Evolutionary conservation across 2,888 invertebrate genomes (phyloP), one percentile per base, ranked within the genome.

Genomic region (Ophonus ardosiacus): DNA sequence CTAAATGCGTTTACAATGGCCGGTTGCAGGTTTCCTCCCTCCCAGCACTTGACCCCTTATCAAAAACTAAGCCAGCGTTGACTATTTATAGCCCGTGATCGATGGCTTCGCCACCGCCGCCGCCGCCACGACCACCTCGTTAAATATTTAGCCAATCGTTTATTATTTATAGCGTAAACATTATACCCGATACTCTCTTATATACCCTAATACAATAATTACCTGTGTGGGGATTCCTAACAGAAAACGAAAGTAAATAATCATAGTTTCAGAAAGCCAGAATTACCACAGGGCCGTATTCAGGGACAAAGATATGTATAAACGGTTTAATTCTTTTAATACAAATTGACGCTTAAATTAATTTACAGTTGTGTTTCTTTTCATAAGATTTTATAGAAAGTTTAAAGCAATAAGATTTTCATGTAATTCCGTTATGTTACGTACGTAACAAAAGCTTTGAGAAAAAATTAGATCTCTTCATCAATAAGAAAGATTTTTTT

Each of bases 101-200:
- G 76, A 76, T 76, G 51, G 21, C 51, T 15, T 18, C 38, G 51
- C 18, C 43, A 17, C 21, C 76, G 76, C 18, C 38, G 51, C 18
- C 43, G 43, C 21, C 76, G 76, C 18, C 56, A 76, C 76, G 43
- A 31, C 38, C 76, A 76, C 51, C 76, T 76, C 76, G 51, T 78
- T 78, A 78, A 78, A 78, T 78, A 78, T 78, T 78, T 78, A 78
- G 31, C 31, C 59, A 57, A 78, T 78, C 78, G 21, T 59, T 57
- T 38, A 57, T 78, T 78, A 78, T 78, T 78, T 78, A 78, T 78
- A 31, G 71, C 71, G 71, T 40, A 74, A 74, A 74, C 71, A 74
- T 43, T 40, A 74, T 43, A 74, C 18, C 17, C 7, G 21, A 24
- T 31, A 31, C 68, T 68, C 31, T 31, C 38, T 15, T 68, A 38